phyloP scores from a whole-genome alignment of 1,140 invertebrate species.

The Bombus confusus region DNA sequence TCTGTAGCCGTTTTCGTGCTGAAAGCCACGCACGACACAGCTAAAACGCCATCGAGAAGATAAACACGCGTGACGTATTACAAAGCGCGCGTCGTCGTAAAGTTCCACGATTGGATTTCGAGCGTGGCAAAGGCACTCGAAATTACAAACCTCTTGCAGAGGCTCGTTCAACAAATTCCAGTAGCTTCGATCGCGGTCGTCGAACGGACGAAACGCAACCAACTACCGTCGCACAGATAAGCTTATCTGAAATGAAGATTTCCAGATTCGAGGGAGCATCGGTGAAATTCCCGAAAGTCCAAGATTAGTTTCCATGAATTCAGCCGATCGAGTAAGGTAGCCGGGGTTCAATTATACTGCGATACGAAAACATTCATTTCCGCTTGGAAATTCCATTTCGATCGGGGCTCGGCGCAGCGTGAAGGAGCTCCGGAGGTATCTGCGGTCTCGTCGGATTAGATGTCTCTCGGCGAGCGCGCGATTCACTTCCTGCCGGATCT shows the following conservation, averaged over 20 bases:
- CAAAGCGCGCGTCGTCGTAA: background rate
- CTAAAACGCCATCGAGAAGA: too few species aligned
- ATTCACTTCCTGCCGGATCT: slow-evolving; percentile 46
- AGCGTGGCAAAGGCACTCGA: background rate
- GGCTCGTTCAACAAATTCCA: background rate
- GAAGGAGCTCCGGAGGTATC: background rate
- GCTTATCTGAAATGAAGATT: slow-evolving; percentile 27
- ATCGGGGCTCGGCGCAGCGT: background rate
- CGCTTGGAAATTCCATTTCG: slow-evolving; percentile 18
- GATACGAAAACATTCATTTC: slow-evolving; percentile 13
- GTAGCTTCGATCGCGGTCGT: background rate
- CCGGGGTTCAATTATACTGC: slow-evolving; percentile 1
- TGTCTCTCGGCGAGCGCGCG: slow-evolving; percentile 14
- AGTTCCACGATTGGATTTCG: background rate
- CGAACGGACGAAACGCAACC: background rate
- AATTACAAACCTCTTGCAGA: background rate
- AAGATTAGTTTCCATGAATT: background rate
- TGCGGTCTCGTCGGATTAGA: slow-evolving; percentile 50
- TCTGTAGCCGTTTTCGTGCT: background rate
- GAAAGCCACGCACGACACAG: background rate
- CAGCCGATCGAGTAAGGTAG: background rate
- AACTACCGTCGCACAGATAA: background rate
- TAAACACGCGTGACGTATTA: background rate
- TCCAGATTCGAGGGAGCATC: background rate
- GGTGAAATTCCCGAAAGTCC: background rate